Evolutionary conservation across 2,113 vertebrate species (phyloP), one percentile per base, ranked within the genome.

Genomic region (Syngnathus floridae): DNA sequence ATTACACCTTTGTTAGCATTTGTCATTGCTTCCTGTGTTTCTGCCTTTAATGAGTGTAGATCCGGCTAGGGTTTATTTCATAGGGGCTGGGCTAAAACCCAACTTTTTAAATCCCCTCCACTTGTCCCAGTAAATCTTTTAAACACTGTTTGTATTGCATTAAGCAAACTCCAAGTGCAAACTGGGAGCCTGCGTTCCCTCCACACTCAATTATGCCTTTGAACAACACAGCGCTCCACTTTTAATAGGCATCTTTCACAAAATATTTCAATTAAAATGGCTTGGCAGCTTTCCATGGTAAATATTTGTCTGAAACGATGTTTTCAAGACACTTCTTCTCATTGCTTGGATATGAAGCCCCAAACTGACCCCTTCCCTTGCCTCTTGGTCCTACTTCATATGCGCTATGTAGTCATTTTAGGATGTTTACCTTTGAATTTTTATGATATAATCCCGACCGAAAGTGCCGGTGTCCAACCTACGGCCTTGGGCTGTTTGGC

Each of bases 121-220:
- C 80, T 79, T 88, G 86, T 87, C 86, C 65, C 58, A 78, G 84
- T 86, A 84, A 90, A 87, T 87, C 87, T 81, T 79, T 86, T 81
- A 77, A 86, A 64, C 65, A 69, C 61, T 87, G 86, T 91, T 90
- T 90, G 83, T 70, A 38, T 82, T 84, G 77, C 86, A 83, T 87
- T 89, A 84, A 83, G 82, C 77, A 73, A 78, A 81, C 64, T 65
- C 67, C 69, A 65, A 19, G 69, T 76, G 66, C 70, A 68, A 73
- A 71, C 78, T 77, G 71, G 81, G 67, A 75, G 81, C 56, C 67
- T 73, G 75, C 85, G 80, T 71, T 74, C 62, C 40, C 7, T 52
- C 78, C 62, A 55, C 37, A 75, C 72, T 89, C 87, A 92, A 82
- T 85, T 81, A 68, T 65, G 43, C 71, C 88, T 91, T 89, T 89